phyloP scores from a whole-genome alignment of 2,888 invertebrate genomes.

The Lycaena phlaeas region DNA sequence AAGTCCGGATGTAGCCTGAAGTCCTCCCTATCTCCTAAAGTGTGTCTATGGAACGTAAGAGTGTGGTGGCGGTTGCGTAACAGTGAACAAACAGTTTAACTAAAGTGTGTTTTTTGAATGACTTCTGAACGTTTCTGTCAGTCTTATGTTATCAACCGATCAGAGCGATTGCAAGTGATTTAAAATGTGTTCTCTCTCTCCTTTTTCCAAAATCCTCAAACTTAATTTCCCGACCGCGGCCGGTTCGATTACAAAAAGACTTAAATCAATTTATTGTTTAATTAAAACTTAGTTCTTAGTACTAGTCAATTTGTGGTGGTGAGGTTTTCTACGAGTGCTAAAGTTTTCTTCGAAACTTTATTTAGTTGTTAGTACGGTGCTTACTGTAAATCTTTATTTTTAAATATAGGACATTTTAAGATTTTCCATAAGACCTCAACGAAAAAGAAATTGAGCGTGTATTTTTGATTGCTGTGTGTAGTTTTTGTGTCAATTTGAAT shows the following conservation, averaged over 20 bases:
- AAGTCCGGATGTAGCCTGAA: constrained; percentile 19
- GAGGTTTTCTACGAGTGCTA: constrained; percentile 64
- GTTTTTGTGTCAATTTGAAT: constrained; percentile 35
- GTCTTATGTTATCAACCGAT: constrained; percentile 35
- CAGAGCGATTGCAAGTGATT: constrained; percentile 20
- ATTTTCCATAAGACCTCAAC: constrained; percentile 48
- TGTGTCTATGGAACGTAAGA: constrained; percentile 42
- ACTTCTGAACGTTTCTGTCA: constrained; percentile 29
- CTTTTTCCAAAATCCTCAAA: constrained; percentile 17
- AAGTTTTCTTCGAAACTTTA: constrained; percentile 51
- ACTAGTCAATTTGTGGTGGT: constrained; percentile 70
- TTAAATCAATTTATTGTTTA: constrained; percentile 53
- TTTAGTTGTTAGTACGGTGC: constrained; percentile 60
- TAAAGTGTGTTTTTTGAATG: constrained; percentile 11
- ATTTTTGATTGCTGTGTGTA: constrained; percentile 31
- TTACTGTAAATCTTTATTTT: constrained; percentile 59
- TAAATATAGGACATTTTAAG: constrained; percentile 31
- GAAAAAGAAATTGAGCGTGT: constrained; percentile 31
- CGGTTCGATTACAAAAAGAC: constrained; percentile 64
- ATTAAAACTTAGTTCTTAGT: constrained; percentile 51
- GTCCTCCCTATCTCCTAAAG: constrained; percentile 29
- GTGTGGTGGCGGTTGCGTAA: constrained; percentile 57
- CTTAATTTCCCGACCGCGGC: constrained; percentile 44
- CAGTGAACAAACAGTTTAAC: constrained; percentile 28
- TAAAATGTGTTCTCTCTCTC: constrained; percentile 17